Evolutionary conservation across 2,888 invertebrate species (phyloP).

Genomic region (Lochmaea crataegi): DNA sequence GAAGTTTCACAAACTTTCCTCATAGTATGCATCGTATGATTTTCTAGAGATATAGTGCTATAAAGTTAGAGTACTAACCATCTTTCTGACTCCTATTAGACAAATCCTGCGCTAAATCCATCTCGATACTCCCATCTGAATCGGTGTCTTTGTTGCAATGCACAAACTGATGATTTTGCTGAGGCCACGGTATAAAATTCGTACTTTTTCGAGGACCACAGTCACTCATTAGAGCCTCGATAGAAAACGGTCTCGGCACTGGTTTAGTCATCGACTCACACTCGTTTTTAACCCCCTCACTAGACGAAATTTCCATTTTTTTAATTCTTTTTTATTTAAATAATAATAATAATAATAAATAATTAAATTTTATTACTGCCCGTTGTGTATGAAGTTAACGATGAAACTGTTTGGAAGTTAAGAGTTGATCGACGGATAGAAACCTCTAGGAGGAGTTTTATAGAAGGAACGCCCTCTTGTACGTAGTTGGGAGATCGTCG

Average conservation of each 20-base stretch:
- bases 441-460: conserved; percentile 6
- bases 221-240: conserved; percentile 71
- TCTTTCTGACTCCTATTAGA: conserved; percentile 61
- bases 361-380: not conserved
- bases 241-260: conserved; percentile 72
- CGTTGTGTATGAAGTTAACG: not conserved
- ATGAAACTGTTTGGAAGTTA: conserved; percentile 9
- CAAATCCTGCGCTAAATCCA: conserved; percentile 63
- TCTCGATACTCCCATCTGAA: conserved; percentile 62
- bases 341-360: too few species aligned
- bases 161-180: conserved; percentile 45
- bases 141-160: conserved; percentile 57
- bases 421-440: conserved; percentile 1
- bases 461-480: conserved; percentile 46
- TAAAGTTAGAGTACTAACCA: conserved; percentile 48
- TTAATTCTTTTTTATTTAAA: too few species aligned
- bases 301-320: conserved; percentile 53
- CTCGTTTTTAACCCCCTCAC: conserved; percentile 46
- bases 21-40: too few species aligned
- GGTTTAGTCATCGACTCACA: conserved; percentile 58
- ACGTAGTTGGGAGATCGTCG: conserved; percentile 46
- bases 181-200: conserved; percentile 51
- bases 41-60: too few species aligned
- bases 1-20: too few species aligned
- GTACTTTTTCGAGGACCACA: conserved; percentile 56